These are phyloP conservation scores for Conomelus anceps DNA, from an alignment of 2,888 invertebrate genomes.

Conservation along the genomic window DNA sequence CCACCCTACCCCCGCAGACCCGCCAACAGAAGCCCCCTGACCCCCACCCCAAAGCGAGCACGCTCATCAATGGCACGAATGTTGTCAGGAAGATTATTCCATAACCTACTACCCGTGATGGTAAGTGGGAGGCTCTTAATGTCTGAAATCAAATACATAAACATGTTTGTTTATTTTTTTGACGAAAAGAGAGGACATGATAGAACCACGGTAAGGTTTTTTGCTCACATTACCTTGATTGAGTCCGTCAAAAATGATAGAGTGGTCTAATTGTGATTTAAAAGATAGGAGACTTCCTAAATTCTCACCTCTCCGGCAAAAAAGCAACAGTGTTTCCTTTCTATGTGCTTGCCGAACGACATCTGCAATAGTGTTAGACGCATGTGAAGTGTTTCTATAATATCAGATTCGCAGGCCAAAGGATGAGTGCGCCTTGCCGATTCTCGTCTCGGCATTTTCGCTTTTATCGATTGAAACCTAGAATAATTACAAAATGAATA, in stretches of 20 bases:
- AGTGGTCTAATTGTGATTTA: neutral
- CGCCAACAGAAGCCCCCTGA: too few relatives aligned
- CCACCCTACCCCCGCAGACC: too few relatives aligned
- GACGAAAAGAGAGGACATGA: too few relatives aligned
- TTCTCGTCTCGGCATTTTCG: constrained; percentile 85
- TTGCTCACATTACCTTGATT: neutral
- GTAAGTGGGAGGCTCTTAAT: too few relatives aligned
- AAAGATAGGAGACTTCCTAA: neutral
- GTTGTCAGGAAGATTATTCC: too few relatives aligned
- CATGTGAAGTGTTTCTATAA: constrained; percentile 89
- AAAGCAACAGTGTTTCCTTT: constrained; percentile 87
- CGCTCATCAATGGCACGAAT: too few relatives aligned
- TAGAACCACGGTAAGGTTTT: too few relatives aligned
- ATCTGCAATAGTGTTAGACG: constrained; percentile 83
- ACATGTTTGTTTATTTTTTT: too few relatives aligned
- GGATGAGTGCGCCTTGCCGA: constrained; percentile 86
- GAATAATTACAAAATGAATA: neutral
- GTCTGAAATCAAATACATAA: too few relatives aligned
- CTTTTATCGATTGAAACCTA: constrained; percentile 79
- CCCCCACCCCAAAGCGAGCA: too few relatives aligned
- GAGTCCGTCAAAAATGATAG: neutral
- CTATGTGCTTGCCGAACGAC: constrained; percentile 93
- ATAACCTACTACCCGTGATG: too few relatives aligned
- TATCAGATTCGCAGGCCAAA: constrained; percentile 84
- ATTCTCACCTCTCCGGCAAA: constrained; percentile 80